phyloP scores from a whole-genome alignment of 2,797 vertebrate genomes.

The Rhabdophis nuchalis region DNA sequence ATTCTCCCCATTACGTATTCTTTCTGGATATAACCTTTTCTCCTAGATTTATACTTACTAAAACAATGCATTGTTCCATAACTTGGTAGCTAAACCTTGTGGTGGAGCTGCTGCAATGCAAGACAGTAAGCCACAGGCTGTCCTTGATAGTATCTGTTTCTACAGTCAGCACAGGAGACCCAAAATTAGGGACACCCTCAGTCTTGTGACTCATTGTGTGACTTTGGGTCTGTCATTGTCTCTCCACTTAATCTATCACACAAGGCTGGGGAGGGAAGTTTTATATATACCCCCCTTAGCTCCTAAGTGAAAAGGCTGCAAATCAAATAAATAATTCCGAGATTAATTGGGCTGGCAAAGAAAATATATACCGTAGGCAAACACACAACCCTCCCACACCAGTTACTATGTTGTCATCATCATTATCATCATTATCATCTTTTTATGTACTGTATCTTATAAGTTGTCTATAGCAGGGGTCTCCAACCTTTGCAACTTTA shows the following conservation, averaged over 20 bases:
- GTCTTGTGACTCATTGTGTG: neutral
- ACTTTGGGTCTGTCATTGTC: neutral
- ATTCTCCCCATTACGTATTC: neutral
- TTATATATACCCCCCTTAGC: neutral
- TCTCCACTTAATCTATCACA: neutral
- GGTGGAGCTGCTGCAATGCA: neutral
- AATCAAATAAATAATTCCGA: neutral
- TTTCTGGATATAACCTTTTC: neutral
- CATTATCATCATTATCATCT: neutral
- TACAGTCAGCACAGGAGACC: neutral
- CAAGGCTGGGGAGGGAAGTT: neutral
- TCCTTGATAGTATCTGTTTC: neutral
- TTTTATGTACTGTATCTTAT: neutral
- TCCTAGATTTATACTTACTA: neutral
- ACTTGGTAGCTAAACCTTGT: neutral
- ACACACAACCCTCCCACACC: neutral
- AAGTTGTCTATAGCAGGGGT: neutral
- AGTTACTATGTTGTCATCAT: neutral
- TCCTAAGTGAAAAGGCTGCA: neutral
- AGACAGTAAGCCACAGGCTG: neutral
- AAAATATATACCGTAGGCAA: neutral
- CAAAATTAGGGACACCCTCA: neutral
- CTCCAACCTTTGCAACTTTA: too few relatives aligned
- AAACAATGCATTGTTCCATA: neutral
- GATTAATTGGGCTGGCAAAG: neutral